A percentile compares a stretch with the other conserved stretches of the same genome.
These are phyloP conservation scores for Heteromurus nitidus DNA, from an alignment of 2,888 invertebrate species.

Conservation along the genomic window DNA sequence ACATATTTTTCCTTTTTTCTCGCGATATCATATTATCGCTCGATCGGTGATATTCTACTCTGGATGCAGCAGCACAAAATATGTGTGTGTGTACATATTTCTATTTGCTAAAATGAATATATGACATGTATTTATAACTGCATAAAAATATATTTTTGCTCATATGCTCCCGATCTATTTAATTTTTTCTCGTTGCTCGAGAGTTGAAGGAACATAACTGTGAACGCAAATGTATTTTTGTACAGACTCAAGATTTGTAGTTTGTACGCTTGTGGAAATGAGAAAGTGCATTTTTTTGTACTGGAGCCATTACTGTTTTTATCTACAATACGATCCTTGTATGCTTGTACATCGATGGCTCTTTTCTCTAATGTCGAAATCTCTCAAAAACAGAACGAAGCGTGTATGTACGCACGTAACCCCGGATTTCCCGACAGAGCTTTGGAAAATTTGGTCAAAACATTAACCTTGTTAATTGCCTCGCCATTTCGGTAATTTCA, in stretches of 20 bases:
- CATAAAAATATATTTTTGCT: not conserved
- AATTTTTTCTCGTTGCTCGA: not conserved
- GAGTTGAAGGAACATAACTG: slow-evolving; percentile 36
- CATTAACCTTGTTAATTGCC: too few relatives aligned
- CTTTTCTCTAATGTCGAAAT: too few relatives aligned
- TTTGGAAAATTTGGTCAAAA: too few relatives aligned
- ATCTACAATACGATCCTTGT: too few relatives aligned
- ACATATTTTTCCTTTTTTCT: too few relatives aligned
- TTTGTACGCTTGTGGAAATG: not conserved
- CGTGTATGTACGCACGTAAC: too few relatives aligned
- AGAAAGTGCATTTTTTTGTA: not conserved
- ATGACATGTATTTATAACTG: not conserved
- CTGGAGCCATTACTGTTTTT: not conserved
- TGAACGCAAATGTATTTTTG: slow-evolving; percentile 45
- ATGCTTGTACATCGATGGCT: too few relatives aligned
- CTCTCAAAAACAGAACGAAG: too few relatives aligned
- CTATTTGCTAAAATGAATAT: not conserved
- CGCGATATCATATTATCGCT: too few relatives aligned
- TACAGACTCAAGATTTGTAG: slow-evolving; percentile 1
- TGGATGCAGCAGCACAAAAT: not conserved
- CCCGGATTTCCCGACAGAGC: too few relatives aligned
- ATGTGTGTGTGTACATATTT: not conserved
- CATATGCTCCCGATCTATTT: not conserved
- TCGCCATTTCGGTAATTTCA: too few relatives aligned
- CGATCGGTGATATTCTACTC: too few relatives aligned